Conservation (phyloP, 1,140 invertebrate genomes). For the Bombus superbus region DNA sequence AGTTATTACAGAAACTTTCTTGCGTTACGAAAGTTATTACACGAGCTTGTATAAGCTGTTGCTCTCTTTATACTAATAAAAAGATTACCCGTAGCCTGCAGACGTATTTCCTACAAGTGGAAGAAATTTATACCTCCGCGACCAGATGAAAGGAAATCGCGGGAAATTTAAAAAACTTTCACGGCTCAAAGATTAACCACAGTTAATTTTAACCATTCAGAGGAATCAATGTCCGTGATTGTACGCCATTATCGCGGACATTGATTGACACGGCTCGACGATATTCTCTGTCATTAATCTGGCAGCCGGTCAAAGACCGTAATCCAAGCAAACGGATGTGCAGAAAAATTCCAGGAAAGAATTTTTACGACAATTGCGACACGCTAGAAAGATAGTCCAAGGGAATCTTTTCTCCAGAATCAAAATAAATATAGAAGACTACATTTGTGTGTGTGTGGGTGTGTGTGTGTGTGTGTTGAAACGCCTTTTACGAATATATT, state of each 20-base stretch:
- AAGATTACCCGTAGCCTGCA: background rate
- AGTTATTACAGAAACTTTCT: background rate
- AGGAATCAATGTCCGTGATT: conserved; percentile 3
- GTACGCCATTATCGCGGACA: background rate
- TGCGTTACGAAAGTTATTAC: background rate
- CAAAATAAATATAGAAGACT: background rate
- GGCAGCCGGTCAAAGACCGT: no score
- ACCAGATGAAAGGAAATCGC: background rate
- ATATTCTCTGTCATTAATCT: background rate
- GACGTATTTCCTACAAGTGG: no score
- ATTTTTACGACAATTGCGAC: background rate
- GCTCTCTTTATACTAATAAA: background rate
- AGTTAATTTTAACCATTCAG: background rate
- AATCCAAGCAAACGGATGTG: no score
- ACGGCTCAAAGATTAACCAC: background rate
- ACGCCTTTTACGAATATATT: no score
- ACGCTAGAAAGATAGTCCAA: background rate
- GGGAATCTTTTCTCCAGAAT: background rate
- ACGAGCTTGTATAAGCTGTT: background rate
- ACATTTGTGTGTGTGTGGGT: no score
- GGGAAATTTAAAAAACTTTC: background rate
- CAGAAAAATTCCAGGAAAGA: background rate
- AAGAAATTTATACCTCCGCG: background rate
- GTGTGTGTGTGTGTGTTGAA: no score
- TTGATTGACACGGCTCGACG: background rate